Evolutionary conservation across 2,113 vertebrate genomes (phyloP).

Genomic region (Notothenia rossii): DNA sequence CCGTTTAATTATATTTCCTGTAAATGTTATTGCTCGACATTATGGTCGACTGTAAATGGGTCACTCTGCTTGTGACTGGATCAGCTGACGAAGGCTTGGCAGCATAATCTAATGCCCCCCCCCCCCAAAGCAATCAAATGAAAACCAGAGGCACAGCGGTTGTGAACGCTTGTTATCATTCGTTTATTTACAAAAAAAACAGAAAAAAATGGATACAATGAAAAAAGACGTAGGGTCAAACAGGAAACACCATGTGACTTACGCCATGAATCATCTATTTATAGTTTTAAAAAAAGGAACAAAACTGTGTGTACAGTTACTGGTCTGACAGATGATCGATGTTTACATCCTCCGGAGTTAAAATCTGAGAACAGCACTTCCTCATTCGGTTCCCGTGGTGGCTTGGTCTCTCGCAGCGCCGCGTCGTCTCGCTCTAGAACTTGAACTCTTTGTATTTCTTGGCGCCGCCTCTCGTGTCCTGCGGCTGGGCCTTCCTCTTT

Average conservation of each 20-base stretch:
- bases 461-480: conserved; percentile 89
- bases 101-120: background rate
- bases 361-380: conserved; percentile 25
- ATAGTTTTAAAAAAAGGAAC: conserved; percentile 32
- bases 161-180: conserved; percentile 16
- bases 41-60: background rate
- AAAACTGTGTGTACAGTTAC: conserved; percentile 3
- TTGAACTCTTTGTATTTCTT: conserved; percentile 98
- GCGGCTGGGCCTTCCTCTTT: conserved; percentile 93
- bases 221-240: conserved; percentile 34
- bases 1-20: background rate
- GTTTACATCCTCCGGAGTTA: conserved; percentile 32
- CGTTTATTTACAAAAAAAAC: conserved; percentile 83
- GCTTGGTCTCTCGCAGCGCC: background rate
- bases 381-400: conserved; percentile 35
- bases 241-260: conserved; percentile 30
- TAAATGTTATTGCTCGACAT: background rate
- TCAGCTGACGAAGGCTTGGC: conserved; percentile 11
- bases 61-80: background rate
- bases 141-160: background rate
- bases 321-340: conserved; percentile 27
- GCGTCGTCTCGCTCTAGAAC: conserved; percentile 81
- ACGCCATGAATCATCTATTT: conserved; percentile 3
- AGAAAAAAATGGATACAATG: conserved; percentile 43
- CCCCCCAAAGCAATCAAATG: background rate